A percentile compares a stretch with the other conserved stretches of the same genome.
phyloP scores from a whole-genome alignment of 2,797 vertebrate species.

The Sphaeramia orbicularis region DNA sequence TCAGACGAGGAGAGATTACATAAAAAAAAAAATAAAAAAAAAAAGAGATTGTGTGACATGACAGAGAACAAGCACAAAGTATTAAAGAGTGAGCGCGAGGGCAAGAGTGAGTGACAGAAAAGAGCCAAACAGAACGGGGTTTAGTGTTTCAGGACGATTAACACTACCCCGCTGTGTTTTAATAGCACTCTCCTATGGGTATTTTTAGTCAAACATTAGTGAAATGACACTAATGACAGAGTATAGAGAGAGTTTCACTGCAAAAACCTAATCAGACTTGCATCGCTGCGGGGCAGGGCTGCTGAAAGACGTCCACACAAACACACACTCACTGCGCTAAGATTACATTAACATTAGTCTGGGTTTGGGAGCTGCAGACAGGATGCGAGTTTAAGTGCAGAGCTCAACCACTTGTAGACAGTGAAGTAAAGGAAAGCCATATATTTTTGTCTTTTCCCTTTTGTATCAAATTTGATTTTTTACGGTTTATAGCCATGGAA shows the following conservation, averaged over 20 bases:
- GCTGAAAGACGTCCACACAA: constrained; percentile 46
- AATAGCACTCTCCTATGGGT: constrained; percentile 56
- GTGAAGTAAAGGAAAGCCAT: constrained; percentile 21
- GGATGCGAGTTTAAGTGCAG: constrained; percentile 40
- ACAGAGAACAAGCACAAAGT: constrained; percentile 59
- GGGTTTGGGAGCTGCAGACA: constrained; percentile 39
- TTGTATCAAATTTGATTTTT: constrained; percentile 18
- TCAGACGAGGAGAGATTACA: constrained; percentile 7
- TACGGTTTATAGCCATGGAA: constrained; percentile 4
- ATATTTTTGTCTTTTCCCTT: constrained; percentile 10
- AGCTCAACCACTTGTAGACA: constrained; percentile 40
- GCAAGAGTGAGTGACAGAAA: constrained; percentile 60
- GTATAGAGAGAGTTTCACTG: constrained; percentile 49
- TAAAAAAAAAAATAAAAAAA: constrained; percentile 21
- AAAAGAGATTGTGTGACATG: constrained; percentile 53
- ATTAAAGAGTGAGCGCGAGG: constrained; percentile 55
- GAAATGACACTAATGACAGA: constrained; percentile 73
- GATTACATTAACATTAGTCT: constrained; percentile 53
- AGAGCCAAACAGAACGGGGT: constrained; percentile 5
- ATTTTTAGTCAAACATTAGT: constrained; percentile 74
- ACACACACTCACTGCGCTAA: constrained; percentile 18
- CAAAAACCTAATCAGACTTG: constrained; percentile 66
- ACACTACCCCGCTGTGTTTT: constrained; percentile 62
- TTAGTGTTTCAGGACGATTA: constrained; percentile 67
- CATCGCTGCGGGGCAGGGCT: constrained; percentile 54